Evolutionary conservation across 2,888 invertebrate species (phyloP), one percentile per base, ranked within the genome.

Genomic region (Piscicola geometra): DNA sequence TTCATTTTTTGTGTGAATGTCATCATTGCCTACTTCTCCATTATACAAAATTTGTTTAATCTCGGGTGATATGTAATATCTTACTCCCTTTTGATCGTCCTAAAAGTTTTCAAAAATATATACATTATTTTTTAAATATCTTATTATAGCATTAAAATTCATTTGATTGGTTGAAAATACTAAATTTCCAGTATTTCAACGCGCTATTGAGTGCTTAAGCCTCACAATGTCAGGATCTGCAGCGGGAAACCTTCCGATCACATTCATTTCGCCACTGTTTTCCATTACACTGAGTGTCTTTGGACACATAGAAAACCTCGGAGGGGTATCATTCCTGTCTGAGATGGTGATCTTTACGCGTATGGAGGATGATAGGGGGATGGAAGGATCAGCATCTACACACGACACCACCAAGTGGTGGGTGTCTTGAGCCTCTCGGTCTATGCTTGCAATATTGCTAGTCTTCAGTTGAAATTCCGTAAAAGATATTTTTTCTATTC

Each of bases 401-500:
- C 73, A 73, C 1, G 64, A 60, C 2, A 73, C 25, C 35, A n/a
- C 25, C 18, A 73, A 12, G 12, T 32, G 35, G 33, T 73, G 64
- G 18, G 2, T 35, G 35, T 28, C 73, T 73, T 35, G 35, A 1
- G 60, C 33, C 30, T 73, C 73, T 1, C 73, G 30, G 60, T 73
- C 73, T 21, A 73, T 33, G 30, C 21, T 28, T 1, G 50, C 50
- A 12, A 1, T 71, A 9, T 30, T 47, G 21, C 28, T n/a, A 12
- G 64, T 64, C 18, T 56, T 2, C 28, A 73, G 73, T 47, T 64
- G 47, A 21, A 64, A 73, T 32, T 56, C 41, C 9, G n/a, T 36
- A 1, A 64, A 47, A 35, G 64, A 60, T 28, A 60, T 5, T 73
- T 73, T 73, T 73, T 64, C n/a, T n/a, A 73, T 73, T 64, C 73